Conservation (phyloP, 2,888 invertebrate genomes). For the Lithophane socia region DNA sequence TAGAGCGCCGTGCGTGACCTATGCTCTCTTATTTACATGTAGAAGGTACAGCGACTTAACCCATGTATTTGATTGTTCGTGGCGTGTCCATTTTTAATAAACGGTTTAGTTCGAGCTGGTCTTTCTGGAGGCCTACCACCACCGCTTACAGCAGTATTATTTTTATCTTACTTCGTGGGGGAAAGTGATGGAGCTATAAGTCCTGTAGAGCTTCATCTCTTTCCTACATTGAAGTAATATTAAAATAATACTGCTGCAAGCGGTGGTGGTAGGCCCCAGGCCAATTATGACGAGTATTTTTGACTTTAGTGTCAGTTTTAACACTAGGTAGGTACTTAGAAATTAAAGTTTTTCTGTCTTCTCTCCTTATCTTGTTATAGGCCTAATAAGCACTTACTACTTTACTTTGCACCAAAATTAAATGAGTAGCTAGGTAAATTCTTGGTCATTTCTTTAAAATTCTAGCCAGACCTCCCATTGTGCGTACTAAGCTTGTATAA, state of each 20-base stretch:
- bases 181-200: too few species aligned
- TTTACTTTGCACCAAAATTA: background rate
- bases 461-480: too few species aligned
- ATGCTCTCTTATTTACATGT: conserved; percentile 22
- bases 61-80: background rate
- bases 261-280: background rate
- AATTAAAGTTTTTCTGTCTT: background rate
- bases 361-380: background rate
- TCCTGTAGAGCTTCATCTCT: too few species aligned
- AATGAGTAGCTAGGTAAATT: background rate
- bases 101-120: background rate
- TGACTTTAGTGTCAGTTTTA: background rate
- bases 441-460: background rate
- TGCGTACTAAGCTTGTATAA: too few species aligned
- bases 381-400: too few species aligned
- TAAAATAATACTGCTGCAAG: too few species aligned
- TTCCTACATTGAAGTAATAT: too few species aligned
- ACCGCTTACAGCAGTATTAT: too few species aligned
- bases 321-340: background rate
- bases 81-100: background rate
- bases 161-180: too few species aligned
- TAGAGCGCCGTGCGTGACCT: conserved; percentile 10
- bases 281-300: background rate
- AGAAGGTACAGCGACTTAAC: background rate
- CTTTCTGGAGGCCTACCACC: background rate